phyloP scores from a whole-genome alignment of 2,113 vertebrate species.

The Hucho hucho region DNA sequence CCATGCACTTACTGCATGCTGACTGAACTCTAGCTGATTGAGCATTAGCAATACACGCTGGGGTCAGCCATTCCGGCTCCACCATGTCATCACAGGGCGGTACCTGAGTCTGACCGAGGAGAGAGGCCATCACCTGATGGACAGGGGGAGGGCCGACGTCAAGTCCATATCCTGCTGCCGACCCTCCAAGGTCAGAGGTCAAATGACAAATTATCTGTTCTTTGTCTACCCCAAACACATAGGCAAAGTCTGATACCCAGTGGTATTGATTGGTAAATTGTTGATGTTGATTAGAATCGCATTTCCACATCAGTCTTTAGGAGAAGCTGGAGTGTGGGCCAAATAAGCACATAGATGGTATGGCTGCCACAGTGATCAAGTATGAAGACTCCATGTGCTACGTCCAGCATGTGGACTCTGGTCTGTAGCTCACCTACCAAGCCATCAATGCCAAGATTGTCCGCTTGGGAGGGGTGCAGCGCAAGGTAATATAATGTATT shows the following conservation, averaged over 20 bases:
- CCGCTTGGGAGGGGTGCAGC: conserved; percentile 77
- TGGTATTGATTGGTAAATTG: background rate
- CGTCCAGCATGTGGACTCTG: conserved; percentile 87
- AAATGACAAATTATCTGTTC: background rate
- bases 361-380: conserved; percentile 93
- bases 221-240: background rate
- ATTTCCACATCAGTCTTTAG: conserved; percentile 46
- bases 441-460: conserved; percentile 82
- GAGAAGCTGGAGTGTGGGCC: conserved; percentile 79
- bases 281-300: background rate
- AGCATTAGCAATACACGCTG: conserved; percentile 84
- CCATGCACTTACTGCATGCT: background rate
- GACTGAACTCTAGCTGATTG: too few relatives aligned
- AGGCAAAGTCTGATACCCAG: background rate
- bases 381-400: conserved; percentile 93
- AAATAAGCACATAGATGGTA: conserved; percentile 83
- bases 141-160: conserved; percentile 86
- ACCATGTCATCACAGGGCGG: conserved; percentile 89
- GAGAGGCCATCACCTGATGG: conserved; percentile 82
- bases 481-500: conserved; percentile 74
- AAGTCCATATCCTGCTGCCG: conserved; percentile 87
- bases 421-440: conserved; percentile 92
- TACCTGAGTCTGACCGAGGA: conserved; percentile 88
- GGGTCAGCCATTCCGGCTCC: conserved; percentile 88
- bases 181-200: conserved; percentile 84